Conservation (phyloP, 2,888 invertebrate species). For the Leptothorax acervorum region DNA sequence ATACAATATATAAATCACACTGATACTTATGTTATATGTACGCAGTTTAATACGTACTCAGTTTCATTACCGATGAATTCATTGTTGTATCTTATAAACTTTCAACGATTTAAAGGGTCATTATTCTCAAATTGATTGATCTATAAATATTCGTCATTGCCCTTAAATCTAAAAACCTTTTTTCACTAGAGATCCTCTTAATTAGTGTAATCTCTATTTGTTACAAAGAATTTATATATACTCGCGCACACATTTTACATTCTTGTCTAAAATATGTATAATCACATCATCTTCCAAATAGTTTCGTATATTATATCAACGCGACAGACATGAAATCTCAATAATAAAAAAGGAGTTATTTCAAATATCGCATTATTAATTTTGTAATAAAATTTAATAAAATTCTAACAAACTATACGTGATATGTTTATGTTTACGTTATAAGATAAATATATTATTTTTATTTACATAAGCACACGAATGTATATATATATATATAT, state of each 20-base stretch:
- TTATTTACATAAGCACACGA: conserved; percentile 2
- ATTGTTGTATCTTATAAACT: not conserved
- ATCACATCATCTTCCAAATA: not conserved
- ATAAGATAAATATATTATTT: not conserved
- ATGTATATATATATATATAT: conserved; percentile 40
- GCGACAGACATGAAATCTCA: not conserved
- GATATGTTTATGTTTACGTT: not conserved
- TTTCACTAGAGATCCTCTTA: not conserved
- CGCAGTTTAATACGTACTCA: not conserved
- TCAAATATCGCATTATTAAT: not conserved
- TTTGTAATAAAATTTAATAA: not conserved
- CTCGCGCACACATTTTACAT: not conserved
- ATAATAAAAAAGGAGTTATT: not conserved
- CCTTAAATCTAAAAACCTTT: not conserved
- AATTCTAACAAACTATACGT: not conserved
- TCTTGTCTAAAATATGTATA: not conserved
- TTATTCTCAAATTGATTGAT: not conserved
- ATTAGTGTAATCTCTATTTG: not conserved
- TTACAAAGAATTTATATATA: not conserved
- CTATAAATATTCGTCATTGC: not conserved
- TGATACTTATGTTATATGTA: not conserved
- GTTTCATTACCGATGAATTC: not conserved
- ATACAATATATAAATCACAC: not conserved
- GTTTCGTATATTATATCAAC: not conserved
- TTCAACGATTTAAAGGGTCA: not conserved